A percentile compares a stretch with the other conserved stretches of the same genome.
Conservation (phyloP, 1,140 invertebrate genomes). For the Batillaria attramentaria region DNA sequence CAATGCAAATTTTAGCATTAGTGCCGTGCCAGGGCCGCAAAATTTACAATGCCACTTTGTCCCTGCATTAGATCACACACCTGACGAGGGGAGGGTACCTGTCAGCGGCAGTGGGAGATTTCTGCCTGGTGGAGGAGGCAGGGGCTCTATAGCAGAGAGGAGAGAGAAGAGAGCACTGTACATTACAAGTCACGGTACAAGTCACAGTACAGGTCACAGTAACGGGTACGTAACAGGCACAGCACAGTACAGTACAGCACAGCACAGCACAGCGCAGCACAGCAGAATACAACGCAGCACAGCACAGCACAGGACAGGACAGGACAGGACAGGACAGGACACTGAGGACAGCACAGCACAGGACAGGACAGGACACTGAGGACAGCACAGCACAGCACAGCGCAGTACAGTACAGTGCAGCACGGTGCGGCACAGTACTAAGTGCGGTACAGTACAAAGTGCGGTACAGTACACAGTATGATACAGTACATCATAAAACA, state of each 20-base stretch:
- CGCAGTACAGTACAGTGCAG: background rate
- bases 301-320: constrained; percentile 52
- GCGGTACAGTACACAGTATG: too few relatives aligned
- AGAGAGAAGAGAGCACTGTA: too few relatives aligned
- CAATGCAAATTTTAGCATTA: too few relatives aligned
- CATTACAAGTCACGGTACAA: too few relatives aligned
- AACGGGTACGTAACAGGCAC: too few relatives aligned
- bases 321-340: constrained; percentile 37
- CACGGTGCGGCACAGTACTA: too few relatives aligned
- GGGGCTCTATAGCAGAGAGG: constrained; percentile 24
- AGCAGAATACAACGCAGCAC: constrained; percentile 53
- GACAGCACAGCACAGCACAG: constrained; percentile 38
- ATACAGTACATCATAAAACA: too few relatives aligned
- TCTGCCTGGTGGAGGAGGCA: background rate
- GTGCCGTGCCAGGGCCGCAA: too few relatives aligned
- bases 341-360: constrained; percentile 35
- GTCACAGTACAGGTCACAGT: too few relatives aligned
- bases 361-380: constrained; percentile 21
- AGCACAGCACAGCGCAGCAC: constrained; percentile 52
- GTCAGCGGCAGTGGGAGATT: background rate
- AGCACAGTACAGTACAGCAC: constrained; percentile 49
- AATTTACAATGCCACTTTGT: too few relatives aligned
- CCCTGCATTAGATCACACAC: background rate
- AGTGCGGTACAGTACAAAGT: too few relatives aligned
- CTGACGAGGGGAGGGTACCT: background rate